A percentile compares a stretch with the other conserved stretches of the same genome.
Evolutionary conservation across 2,888 invertebrate genomes (phyloP).

Genomic region (Dryocosmus kuriphilus): DNA sequence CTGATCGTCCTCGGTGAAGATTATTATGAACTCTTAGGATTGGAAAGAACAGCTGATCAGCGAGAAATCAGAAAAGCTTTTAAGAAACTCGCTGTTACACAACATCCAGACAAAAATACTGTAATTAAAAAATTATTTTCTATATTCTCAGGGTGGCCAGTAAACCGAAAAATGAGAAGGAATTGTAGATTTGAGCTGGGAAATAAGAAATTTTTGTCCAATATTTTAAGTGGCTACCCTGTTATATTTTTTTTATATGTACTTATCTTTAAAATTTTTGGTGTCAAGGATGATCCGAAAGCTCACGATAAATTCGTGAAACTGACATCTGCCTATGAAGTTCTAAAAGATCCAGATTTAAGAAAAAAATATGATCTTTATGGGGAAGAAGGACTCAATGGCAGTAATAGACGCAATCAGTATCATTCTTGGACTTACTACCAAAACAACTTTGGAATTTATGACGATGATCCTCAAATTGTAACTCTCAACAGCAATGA

Average conservation of each 20-base stretch:
- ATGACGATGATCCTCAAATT: constrained; percentile 90
- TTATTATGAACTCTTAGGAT: constrained; percentile 85
- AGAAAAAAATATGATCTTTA: constrained; percentile 88
- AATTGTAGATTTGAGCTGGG: background rate
- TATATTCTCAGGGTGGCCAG: background rate
- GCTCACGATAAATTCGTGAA: constrained; percentile 88
- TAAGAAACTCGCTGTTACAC: constrained; percentile 86
- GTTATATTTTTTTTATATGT: background rate
- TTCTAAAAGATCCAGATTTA: constrained; percentile 89
- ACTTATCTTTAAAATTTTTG: constrained; percentile 36
- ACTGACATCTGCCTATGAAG: constrained; percentile 91
- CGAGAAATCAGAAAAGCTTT: constrained; percentile 88
- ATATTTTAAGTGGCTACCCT: too few relatives aligned
- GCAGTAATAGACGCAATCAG: constrained; percentile 80
- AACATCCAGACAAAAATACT: constrained; percentile 88
- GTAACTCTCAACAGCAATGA: constrained; percentile 86
- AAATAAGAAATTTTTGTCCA: too few relatives aligned
- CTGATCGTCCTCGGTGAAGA: constrained; percentile 74
- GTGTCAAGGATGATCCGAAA: constrained; percentile 83
- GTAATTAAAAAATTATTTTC: constrained; percentile 69
- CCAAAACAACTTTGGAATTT: constrained; percentile 89
- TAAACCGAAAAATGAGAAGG: background rate
- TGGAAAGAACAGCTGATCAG: constrained; percentile 83
- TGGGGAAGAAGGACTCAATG: constrained; percentile 85
- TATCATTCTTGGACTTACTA: constrained; percentile 92